Evolutionary conservation across 2,888 invertebrate species (phyloP).

Genomic region (Drosophila emarginata): DNA sequence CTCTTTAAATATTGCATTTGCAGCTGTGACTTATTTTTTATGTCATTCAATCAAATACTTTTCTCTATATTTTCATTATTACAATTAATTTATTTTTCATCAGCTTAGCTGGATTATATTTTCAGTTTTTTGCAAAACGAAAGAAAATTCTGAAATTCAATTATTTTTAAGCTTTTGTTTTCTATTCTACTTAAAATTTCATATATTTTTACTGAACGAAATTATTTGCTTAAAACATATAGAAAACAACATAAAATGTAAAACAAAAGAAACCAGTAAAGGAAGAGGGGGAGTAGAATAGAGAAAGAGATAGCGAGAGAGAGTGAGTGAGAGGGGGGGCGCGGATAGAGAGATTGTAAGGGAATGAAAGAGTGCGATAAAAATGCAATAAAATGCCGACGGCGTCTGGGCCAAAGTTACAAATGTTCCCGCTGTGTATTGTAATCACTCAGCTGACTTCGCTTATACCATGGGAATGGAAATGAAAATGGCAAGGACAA

Average conservation of each 20-base stretch:
- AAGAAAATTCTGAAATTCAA: background rate
- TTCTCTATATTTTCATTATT: background rate
- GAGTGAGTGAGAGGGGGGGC: background rate
- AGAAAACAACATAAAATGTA: constrained; percentile 12
- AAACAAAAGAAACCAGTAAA: constrained; percentile 15
- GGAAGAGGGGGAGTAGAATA: background rate
- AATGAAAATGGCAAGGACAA: constrained; percentile 6
- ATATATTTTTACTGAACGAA: background rate
- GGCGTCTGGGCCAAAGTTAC: constrained; percentile 31
- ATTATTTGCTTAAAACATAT: background rate
- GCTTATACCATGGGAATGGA: constrained; percentile 6
- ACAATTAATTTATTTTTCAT: background rate
- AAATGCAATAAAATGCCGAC: constrained; percentile 56
- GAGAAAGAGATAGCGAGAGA: background rate
- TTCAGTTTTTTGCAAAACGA: background rate
- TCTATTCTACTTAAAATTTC: background rate
- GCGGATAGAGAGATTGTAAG: background rate
- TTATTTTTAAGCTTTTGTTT: background rate
- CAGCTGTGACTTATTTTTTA: background rate
- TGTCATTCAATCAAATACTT: background rate
- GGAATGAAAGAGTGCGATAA: constrained; percentile 38
- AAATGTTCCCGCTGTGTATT: constrained; percentile 60
- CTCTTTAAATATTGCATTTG: too few relatives aligned
- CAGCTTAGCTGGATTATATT: background rate
- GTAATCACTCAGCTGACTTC: constrained; percentile 58